A percentile compares a stretch with the other conserved stretches of the same genome.
phyloP scores from a whole-genome alignment of 2,888 invertebrate species.

The Alsophila aescularia region DNA sequence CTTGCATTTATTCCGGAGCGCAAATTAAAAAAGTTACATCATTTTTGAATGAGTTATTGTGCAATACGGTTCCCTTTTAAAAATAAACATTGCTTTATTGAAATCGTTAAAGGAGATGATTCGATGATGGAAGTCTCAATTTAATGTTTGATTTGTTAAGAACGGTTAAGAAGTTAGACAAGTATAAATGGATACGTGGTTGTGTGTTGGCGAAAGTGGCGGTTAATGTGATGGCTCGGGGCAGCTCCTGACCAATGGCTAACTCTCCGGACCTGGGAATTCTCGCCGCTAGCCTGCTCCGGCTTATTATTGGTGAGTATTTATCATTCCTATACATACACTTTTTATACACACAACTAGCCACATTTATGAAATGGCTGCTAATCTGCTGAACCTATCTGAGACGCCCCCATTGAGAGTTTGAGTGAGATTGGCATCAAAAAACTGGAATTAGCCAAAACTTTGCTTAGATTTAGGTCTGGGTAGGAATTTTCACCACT shows the following conservation, averaged over 20 bases:
- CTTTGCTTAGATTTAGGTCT: too few species aligned
- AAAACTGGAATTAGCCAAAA: too few species aligned
- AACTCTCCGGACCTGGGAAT: slow-evolving; percentile 85
- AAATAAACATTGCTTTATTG: slow-evolving; percentile 51
- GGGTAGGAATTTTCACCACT: too few species aligned
- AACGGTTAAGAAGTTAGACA: not conserved
- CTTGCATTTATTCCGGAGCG: slow-evolving; percentile 74
- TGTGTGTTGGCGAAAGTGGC: slow-evolving; percentile 41
- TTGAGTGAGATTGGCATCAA: too few species aligned
- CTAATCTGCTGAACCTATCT: too few species aligned
- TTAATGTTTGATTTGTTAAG: not conserved
- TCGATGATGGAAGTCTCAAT: slow-evolving; percentile 15
- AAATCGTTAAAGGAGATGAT: slow-evolving; percentile 29
- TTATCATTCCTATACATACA: not conserved
- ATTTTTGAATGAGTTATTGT: slow-evolving; percentile 81
- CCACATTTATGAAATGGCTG: too few species aligned
- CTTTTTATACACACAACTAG: too few species aligned
- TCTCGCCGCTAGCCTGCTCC: slow-evolving; percentile 85
- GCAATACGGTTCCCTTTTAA: slow-evolving; percentile 63
- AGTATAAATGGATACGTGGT: slow-evolving; percentile 32
- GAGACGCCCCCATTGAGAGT: too few species aligned
- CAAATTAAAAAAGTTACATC: slow-evolving; percentile 82
- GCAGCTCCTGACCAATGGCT: slow-evolving; percentile 81
- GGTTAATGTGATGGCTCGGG: slow-evolving; percentile 70
- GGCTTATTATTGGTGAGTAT: slow-evolving; percentile 86